Evolutionary conservation across 2,797 vertebrate species (phyloP), one percentile per base, ranked within the genome.

Genomic region (Buceros bicornis): DNA sequence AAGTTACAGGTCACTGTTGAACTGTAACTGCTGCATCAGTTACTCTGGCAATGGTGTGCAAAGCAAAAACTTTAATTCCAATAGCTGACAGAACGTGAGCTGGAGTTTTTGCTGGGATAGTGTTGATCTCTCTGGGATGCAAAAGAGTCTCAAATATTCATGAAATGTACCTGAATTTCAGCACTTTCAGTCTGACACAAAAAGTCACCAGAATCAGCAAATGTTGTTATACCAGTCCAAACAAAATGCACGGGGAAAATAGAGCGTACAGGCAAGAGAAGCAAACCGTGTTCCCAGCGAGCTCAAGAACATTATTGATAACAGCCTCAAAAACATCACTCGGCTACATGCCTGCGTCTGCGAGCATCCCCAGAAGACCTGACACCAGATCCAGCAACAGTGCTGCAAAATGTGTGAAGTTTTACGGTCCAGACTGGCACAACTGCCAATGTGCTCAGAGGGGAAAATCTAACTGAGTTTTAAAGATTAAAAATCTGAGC

Each of bases 31-130:
- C 72, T 86, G 53, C 54, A 72, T 51, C 37, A 65, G 37, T 81
- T 74, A 22, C 20, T 2, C 6, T 71, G 64, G 9, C 57, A 82
- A 11, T 22, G 22, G 37, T 69, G 43, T 53, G 61, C 51, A 92
- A 82, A 87, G 67, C 74, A 82, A 85, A 87, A 79, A 11, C 35
- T 61, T 35, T 82, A 29, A 79, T 67, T 82, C 60, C 54, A 8
- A 24, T 22, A 1, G 13, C 56, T 87, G 64, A 80, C 83, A 89
- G 43, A 80, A 64, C 6, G 0, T 29, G 45, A 85, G 28, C 51
- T 35, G 45, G 53, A 60, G 64, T 8, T 56, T 53, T 84, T 79
- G 33, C 31, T 73, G 72, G 84, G 37, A 56, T 13, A 37, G 3
- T 42, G 24, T 42, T 87, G 51, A 37, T 53, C 33, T 58, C 19